Base-by-base conservation (phyloP, 2,797 vertebrate genomes). In the Cuniculus paca region DNA sequence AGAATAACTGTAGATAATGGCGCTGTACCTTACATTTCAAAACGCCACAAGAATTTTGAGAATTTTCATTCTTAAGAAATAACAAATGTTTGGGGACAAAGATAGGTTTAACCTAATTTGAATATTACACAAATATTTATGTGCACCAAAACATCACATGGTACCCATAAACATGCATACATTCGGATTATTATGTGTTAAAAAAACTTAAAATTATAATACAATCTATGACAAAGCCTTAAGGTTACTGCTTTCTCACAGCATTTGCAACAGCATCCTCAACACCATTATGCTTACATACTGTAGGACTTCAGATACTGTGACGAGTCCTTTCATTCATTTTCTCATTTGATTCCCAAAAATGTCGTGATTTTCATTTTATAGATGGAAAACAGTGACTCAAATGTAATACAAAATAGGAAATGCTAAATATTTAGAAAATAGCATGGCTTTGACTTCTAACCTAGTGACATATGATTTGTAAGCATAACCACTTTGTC, bases 331-430 rank as follows among this genome's bases (percentile, higher is more conserved):
- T 54, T 83, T 54, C 19, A 70, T 36, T 31, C 20, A 22, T 70
- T 74, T 81, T 65, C 52, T 92, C 54, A 84, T 28, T 24, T 54
- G 42, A 81, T n/a, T 90, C 26, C 26, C 60, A 31, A 58, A 72
- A 28, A 85, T 82, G 11, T 54, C 36, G 83, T 42, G 5, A 91
- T 36, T 36, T 89, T n/a, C 2, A 56, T 24, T 74, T 78, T 52
- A 39, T n/a, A 74, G 31, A 84, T 68, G 61, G 90, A 72, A 94
- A 90, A 50, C 70, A 2, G 7, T 80, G 9, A 74, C 58, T 39
- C 19, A 58, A 89, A 93, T 89, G 95, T 61, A 50, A 86, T 80
- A 31, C n/a, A 78, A 77, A 92, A 81, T 4, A n/a, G 12, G 16
- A 88, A n/a, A 79, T 82, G 39, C 6, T 70, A 14, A 60, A 94